Evolutionary conservation across 2,113 vertebrate genomes (phyloP).

Genomic region (Vireo altiloquus): DNA sequence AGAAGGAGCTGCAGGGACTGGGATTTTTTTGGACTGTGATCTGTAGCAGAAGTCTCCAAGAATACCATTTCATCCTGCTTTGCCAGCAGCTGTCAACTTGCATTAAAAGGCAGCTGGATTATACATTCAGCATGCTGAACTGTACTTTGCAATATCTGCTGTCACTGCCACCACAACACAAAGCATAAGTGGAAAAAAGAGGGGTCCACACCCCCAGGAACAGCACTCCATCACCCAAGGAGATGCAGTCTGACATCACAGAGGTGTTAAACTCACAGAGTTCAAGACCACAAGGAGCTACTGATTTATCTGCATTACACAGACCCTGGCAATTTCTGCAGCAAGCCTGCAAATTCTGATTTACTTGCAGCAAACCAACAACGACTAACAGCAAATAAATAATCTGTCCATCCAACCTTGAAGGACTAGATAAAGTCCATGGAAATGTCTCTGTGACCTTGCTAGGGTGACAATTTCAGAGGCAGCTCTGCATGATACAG

Average conservation of each 20-base stretch:
- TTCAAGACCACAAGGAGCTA: neutral
- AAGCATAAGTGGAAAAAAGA: neutral
- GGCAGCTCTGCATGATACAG: neutral
- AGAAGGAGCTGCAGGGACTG: neutral
- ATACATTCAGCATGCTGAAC: neutral
- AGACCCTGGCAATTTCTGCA: neutral
- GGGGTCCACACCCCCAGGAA: neutral
- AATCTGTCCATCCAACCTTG: neutral
- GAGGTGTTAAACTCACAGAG: neutral
- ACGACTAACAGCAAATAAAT: neutral
- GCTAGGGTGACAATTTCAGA: neutral
- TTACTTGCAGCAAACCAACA: neutral
- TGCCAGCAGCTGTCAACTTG: conserved; percentile 5
- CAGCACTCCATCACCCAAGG: neutral
- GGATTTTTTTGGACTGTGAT: neutral
- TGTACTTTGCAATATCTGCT: neutral
- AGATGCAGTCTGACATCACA: neutral
- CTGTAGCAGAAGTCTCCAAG: neutral
- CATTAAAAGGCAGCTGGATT: conserved; percentile 8
- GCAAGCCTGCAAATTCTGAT: neutral
- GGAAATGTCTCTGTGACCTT: neutral
- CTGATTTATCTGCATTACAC: neutral
- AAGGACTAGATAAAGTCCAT: neutral
- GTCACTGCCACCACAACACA: neutral
- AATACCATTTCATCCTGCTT: neutral